Evolutionary conservation across 2,113 vertebrate genomes (phyloP), one percentile per base, ranked within the genome.

Genomic region (Desmodus rotundus): DNA sequence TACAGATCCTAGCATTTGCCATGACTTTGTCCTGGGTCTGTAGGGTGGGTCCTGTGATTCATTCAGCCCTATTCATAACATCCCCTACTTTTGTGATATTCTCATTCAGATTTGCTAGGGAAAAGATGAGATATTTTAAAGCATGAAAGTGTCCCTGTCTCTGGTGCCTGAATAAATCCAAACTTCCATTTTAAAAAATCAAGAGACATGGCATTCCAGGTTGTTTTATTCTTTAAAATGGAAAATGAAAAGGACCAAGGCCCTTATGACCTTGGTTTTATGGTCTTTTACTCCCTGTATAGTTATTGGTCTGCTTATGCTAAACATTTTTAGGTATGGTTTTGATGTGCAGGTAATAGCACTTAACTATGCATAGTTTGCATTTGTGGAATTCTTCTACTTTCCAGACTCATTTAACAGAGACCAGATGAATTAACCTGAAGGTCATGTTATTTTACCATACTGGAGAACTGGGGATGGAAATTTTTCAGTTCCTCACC

Each of bases 181-280:
- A 54, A 77, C n/a, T 96, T 26, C n/a, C 70, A 3, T 58, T 88
- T 93, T 88, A 88, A 36, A 96, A 97, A 91, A 92, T 81, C 19
- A 89, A 65, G 56, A 72, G 68, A 77, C 12, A 20, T 81, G 31
- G 43, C n/a, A 31, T 74, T 96, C 33, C 41, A 95, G 15, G 58
- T 65, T 73, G 52, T 78, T 95, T 91, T 91, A 45, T 89, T 88
- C 10, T 94, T 96, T 94, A 45, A 89, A 97, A 76, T 85, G 41
- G 47, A 91, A 91, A 89, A 96, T 47, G 31, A 72, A 84, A 93
- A 68, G 26, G 36, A 93, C 22, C 16, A 13, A 50, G 4, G 8
- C 38, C 13, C 43, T 92, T 20, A 43, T 84, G 36, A 87, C 33
- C 61, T 92, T 96, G 43, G 12, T 86, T 77, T 84, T 38, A 9